Percentiles rank a stretch among this genome's conserved stretches.
These are phyloP conservation scores for Coregonus ussuriensis DNA, from an alignment of 2,797 vertebrate genomes.

Conservation along the genomic window DNA sequence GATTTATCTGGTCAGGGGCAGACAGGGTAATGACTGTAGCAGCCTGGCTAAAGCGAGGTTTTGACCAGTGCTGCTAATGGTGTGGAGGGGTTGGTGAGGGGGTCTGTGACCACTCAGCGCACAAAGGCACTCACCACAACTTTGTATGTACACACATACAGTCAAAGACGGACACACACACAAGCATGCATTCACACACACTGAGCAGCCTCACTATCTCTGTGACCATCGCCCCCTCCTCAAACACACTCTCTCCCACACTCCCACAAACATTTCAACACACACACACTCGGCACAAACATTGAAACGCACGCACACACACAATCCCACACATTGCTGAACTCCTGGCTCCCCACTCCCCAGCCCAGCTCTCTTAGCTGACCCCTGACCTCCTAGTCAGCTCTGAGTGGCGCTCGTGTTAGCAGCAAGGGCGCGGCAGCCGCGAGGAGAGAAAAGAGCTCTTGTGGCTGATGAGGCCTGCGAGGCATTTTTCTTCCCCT, in stretches of 20 bases:
- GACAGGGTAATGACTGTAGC: conserved; percentile 49
- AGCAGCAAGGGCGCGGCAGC: not conserved
- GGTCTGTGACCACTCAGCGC: conserved; percentile 15
- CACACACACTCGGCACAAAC: not conserved
- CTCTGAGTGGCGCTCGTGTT: not conserved
- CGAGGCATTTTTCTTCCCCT: conserved; percentile 32
- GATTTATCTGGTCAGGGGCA: conserved; percentile 51
- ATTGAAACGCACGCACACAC: not conserved
- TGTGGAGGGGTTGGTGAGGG: not conserved
- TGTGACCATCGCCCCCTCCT: conserved; percentile 1
- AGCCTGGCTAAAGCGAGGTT: conserved; percentile 22
- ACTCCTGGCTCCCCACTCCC: conserved; percentile 39
- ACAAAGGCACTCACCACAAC: conserved; percentile 5
- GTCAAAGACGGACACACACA: not conserved
- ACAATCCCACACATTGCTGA: conserved; percentile 2
- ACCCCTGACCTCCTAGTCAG: conserved; percentile 48
- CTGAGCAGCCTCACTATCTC: not conserved
- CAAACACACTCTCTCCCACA: conserved; percentile 16
- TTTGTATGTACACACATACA: not conserved
- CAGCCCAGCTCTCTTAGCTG: conserved; percentile 15
- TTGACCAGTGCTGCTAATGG: conserved; percentile 24
- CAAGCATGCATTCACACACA: conserved; percentile 1
- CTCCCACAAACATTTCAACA: not conserved
- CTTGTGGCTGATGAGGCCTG: conserved; percentile 36
- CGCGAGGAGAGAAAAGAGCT: conserved; percentile 20